phyloP scores from a whole-genome alignment of 2,113 vertebrate species.

The Eubucco bourcierii region DNA sequence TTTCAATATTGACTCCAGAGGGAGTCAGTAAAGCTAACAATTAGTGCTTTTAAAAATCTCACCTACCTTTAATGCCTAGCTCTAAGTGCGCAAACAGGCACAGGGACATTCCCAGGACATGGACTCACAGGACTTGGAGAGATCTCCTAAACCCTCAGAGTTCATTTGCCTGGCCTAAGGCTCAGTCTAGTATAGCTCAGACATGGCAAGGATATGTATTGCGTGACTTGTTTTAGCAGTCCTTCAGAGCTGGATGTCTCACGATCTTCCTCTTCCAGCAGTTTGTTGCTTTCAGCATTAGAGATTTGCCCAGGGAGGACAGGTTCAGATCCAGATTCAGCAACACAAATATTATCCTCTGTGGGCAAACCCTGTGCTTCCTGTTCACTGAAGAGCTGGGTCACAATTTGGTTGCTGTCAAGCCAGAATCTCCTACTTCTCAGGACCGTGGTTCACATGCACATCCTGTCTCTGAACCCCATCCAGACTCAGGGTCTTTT shows the following conservation, averaged over 20 bases:
- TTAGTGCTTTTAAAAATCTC: conserved; percentile 67
- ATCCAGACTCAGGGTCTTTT: not conserved
- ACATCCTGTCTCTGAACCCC: not conserved
- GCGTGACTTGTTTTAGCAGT: not conserved
- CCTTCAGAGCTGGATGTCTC: not conserved
- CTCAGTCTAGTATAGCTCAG: not conserved
- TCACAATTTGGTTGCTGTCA: not conserved
- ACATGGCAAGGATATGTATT: not conserved
- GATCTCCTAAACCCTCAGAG: not conserved
- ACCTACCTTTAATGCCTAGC: conserved; percentile 36
- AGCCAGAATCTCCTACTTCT: not conserved
- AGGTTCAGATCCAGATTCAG: not conserved
- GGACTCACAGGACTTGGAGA: not conserved
- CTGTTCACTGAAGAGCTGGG: not conserved
- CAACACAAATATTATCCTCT: not conserved
- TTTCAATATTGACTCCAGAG: conserved; percentile 49
- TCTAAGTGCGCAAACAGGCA: not conserved
- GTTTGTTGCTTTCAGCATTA: not conserved
- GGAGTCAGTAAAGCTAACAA: conserved; percentile 49
- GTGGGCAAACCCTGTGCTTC: not conserved
- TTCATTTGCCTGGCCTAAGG: not conserved
- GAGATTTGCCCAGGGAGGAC: not conserved
- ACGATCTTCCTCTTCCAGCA: not conserved
- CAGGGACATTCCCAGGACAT: not conserved
- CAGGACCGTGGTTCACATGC: not conserved